Percentiles rank a stretch among this genome's conserved stretches.
Evolutionary conservation across 2,888 invertebrate species (phyloP).

Genomic region (Scelioninae gen. 1): DNA sequence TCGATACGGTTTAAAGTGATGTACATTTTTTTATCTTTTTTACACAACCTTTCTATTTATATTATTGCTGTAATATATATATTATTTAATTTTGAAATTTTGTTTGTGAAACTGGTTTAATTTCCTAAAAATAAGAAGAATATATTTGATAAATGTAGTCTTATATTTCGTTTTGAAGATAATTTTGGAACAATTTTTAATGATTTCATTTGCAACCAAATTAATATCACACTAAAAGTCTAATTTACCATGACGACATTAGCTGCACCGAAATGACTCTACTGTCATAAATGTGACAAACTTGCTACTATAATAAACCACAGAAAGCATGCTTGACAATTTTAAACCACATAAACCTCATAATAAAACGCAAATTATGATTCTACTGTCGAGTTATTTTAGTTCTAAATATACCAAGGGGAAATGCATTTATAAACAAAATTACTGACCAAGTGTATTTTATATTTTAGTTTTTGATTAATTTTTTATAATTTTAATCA

Average conservation of each 20-base stretch:
- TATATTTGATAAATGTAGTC: too few relatives aligned
- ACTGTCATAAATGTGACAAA: slow-evolving; percentile 39
- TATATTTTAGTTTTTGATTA: too few relatives aligned
- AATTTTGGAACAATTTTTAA: not conserved
- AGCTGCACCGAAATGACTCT: slow-evolving; percentile 6
- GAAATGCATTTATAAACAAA: not conserved
- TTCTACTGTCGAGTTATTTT: slow-evolving; percentile 28
- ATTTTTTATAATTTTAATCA: too few relatives aligned
- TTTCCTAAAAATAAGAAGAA: too few relatives aligned
- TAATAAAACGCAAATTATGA: slow-evolving; percentile 39
- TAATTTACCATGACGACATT: slow-evolving; percentile 31
- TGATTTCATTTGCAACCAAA: not conserved
- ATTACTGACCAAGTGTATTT: too few relatives aligned
- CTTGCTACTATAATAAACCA: slow-evolving; percentile 10
- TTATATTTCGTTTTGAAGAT: too few relatives aligned
- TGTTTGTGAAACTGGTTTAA: too few relatives aligned
- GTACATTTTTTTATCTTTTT: too few relatives aligned
- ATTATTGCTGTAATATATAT: too few relatives aligned
- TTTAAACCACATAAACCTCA: slow-evolving; percentile 33
- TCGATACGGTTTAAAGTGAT: not conserved
- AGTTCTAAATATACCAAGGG: slow-evolving; percentile 9
- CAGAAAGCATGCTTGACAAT: slow-evolving; percentile 16
- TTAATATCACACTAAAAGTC: not conserved
- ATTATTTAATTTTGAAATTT: too few relatives aligned
- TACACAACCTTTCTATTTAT: too few relatives aligned